Evolutionary conservation across 2,797 vertebrate species (phyloP), one percentile per base, ranked within the genome.

Genomic region (Falco biarmicus): DNA sequence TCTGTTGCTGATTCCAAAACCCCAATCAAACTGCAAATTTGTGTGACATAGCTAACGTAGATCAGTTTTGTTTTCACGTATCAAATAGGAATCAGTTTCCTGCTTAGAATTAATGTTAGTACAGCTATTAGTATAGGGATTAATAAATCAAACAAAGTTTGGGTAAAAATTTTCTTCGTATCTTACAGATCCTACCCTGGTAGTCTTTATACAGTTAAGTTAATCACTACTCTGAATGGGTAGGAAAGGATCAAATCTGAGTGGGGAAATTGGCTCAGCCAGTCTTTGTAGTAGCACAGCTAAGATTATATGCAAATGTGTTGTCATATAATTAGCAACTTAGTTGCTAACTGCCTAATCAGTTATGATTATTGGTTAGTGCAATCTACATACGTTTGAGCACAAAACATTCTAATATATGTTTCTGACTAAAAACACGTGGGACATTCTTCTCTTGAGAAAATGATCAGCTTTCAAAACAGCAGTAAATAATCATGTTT

Each of bases 301-400:
- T 87, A 97, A 88, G 39, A 90, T 88, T 87, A 21, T 73, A 80
- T 87, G 84, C 12, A 94, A 87, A 85, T 86, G 57, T 47, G 8
- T 24, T 63, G 15, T 75, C 78, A 74, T 69, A 59, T 54, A 96
- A 95, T 96, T 96, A 94, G 18, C 34, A 83, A 87, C 39, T 65
- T 89, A 71, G 21, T 71, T 69, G 59, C 68, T 96, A 96, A 97
- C 96, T 90, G 82, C 41, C 32, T 90, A 71, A 96, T 97, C 88
- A 90, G 41, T 90, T 90, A 54, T 91, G 70, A 93, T 93, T 93
- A 95, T 78, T 97, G 82, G 45, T 93, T 97, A 54, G 43, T 84
- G 65, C 24, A 63, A 78, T 84, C 86, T 90, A 73, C 39, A 74
- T 74, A 9, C 32, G 84, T 39, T 74, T 47, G 69, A 84, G 69